Conservation (phyloP, 2,797 vertebrate genomes). For the Salarias fasciatus region DNA sequence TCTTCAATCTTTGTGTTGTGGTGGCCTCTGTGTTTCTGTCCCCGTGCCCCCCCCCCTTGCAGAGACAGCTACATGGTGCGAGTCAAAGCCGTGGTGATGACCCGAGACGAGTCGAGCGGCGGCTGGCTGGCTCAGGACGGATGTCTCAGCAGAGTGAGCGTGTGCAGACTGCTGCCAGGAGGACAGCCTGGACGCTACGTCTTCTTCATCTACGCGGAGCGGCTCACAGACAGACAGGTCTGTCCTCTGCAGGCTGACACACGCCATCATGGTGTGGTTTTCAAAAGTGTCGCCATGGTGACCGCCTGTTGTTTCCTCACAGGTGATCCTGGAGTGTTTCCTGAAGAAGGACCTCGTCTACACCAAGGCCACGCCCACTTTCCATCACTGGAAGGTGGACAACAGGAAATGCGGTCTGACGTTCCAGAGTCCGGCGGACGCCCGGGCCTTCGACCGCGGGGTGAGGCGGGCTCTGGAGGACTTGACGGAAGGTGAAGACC, state of each 20-base stretch:
- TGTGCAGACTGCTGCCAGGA: conserved; percentile 90
- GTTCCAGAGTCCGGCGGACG: conserved; percentile 94
- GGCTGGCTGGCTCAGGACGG: conserved; percentile 98
- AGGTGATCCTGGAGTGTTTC: conserved; percentile 96
- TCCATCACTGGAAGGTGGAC: conserved; percentile 98
- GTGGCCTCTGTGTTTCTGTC: too few species aligned
- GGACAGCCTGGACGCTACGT: conserved; percentile 87
- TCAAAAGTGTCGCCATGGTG: too few species aligned
- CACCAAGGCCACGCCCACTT: conserved; percentile 96
- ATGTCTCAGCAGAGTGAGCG: conserved; percentile 94
- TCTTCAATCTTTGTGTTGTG: too few species aligned
- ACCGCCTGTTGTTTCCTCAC: conserved; percentile 6
- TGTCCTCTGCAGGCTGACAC: neutral
- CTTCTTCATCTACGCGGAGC: conserved; percentile 95
- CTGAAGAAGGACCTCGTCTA: conserved; percentile 96
- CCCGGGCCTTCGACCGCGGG: conserved; percentile 93
- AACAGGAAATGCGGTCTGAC: conserved; percentile 94
- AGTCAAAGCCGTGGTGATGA: conserved; percentile 99
- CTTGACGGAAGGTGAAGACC: conserved; percentile 89
- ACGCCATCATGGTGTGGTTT: too few species aligned
- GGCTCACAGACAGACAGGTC: conserved; percentile 96
- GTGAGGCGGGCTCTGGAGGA: conserved; percentile 96
- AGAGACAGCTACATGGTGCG: conserved; percentile 99
- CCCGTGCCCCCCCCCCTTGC: conserved; percentile 24
- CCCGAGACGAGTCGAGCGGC: conserved; percentile 95